Base-by-base conservation (phyloP, 2,113 vertebrate species). In the Arvicanthis niloticus region DNA sequence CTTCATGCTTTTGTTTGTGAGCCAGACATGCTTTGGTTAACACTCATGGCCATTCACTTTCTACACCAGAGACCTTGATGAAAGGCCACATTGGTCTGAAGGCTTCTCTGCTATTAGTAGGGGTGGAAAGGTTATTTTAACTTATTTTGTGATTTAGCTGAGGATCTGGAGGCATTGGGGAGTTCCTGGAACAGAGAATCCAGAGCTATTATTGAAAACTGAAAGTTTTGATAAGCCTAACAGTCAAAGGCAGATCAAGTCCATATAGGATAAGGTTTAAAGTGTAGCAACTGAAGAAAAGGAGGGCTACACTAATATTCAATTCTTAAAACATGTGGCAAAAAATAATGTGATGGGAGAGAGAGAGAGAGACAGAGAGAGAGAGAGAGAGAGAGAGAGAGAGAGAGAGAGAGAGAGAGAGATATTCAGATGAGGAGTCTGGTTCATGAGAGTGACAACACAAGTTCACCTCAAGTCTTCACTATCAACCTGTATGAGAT, bases 141-240 rank as follows among this genome's bases (percentile, higher is more conserved):
- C 90, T 93, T 37, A 91, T 96, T 91, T 37, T 97, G 62, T 86
- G 65, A 89, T 92, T 96, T 94, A 92, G 53, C 82, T 96, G 24
- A 92, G 67, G 51, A 95, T 92, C 31, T 88, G 62, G 70, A 93
- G 78, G 88, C 90, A 85, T 80, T 48, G 37, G n/a, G 93, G 78
- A 56, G 7, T n/a, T 85, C 34, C 65, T 96, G 93, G 88, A 86
- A 85, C 6, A 81, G 40, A 97, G 34, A 91, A 88, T 13, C 80
- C 53, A 62, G 91, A 96, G 70, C 96, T 96, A 95, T 93, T 96
- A 93, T 48, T 88, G 51, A 91, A 96, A 94, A 81, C 60, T 82
- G 34, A 89, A 95, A 89, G 45, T 31, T 65, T 88, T 91, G 89
- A 97, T 93, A 80, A 96, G 60, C 65, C 88, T 91, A 85, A 87